Conservation (phyloP, 2,113 vertebrate genomes). For the Anthoscopus minutus region DNA sequence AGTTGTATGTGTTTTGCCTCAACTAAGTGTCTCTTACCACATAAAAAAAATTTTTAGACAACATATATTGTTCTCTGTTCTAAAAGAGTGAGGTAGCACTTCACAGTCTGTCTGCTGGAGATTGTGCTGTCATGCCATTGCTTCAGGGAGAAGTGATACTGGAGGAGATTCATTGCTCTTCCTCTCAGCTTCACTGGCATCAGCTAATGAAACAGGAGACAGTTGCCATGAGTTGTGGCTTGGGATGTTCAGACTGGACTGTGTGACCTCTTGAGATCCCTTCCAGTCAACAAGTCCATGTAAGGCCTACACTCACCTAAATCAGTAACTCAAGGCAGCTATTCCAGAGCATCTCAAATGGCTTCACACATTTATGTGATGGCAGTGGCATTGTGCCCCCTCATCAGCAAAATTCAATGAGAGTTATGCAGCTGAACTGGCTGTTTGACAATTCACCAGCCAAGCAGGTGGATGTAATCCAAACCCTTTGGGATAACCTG, state of each 20-base stretch:
- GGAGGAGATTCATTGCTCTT: not conserved
- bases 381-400: not conserved
- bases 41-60: not conserved
- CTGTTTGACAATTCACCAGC: not conserved
- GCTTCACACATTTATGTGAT: not conserved
- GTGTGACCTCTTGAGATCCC: not conserved
- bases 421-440: not conserved
- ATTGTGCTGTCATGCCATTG: not conserved
- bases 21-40: not conserved
- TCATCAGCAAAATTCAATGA: not conserved
- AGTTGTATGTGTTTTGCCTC: not conserved
- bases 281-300: not conserved
- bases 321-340: not conserved
- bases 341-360: not conserved
- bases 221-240: not conserved
- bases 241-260: not conserved
- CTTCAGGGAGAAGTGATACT: not conserved
- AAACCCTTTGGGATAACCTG: not conserved
- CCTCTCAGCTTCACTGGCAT: not conserved
- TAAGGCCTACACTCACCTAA: not conserved
- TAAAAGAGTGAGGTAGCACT: not conserved
- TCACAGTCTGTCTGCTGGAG: not conserved
- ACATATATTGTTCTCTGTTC: not conserved
- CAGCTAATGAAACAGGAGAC: not conserved
- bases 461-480: not conserved